phyloP scores from a whole-genome alignment of 30 jellyfish, hydroid and myxozoan species.

The Calvadosia cruxmelitensis region DNA sequence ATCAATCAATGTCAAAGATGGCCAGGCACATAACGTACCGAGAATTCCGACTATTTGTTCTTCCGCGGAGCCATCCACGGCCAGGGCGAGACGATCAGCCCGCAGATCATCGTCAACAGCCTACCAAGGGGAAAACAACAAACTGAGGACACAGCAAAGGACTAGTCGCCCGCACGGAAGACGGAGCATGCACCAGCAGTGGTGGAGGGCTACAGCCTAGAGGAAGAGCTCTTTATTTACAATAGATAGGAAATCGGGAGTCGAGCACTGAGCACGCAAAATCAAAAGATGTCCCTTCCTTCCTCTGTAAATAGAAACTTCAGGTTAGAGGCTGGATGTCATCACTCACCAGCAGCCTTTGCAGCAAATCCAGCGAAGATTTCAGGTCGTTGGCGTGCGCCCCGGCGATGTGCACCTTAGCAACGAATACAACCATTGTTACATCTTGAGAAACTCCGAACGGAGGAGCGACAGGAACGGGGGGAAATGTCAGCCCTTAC shows the following conservation, averaged over 20 bases:
- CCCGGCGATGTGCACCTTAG: not conserved
- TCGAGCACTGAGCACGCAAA: too few relatives aligned
- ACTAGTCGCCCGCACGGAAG: too few relatives aligned
- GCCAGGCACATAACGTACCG: constrained; percentile 57
- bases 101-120: constrained; percentile 78
- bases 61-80: constrained; percentile 73
- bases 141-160: too few relatives aligned
- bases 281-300: too few relatives aligned
- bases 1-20: too few relatives aligned
- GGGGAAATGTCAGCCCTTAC: not conserved
- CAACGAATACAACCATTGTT: too few relatives aligned
- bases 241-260: too few relatives aligned
- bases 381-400: not conserved
- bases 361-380: constrained; percentile 28
- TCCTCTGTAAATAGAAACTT: too few relatives aligned
- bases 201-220: too few relatives aligned
- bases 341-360: constrained; percentile 48
- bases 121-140: constrained; percentile 18
- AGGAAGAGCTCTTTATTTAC: too few relatives aligned
- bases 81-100: constrained; percentile 48
- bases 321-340: too few relatives aligned
- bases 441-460: not conserved
- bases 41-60: constrained; percentile 54
- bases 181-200: too few relatives aligned
- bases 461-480: not conserved